Conservation (phyloP, 1,140 invertebrate species). For the Lutraria rhynchaena region DNA sequence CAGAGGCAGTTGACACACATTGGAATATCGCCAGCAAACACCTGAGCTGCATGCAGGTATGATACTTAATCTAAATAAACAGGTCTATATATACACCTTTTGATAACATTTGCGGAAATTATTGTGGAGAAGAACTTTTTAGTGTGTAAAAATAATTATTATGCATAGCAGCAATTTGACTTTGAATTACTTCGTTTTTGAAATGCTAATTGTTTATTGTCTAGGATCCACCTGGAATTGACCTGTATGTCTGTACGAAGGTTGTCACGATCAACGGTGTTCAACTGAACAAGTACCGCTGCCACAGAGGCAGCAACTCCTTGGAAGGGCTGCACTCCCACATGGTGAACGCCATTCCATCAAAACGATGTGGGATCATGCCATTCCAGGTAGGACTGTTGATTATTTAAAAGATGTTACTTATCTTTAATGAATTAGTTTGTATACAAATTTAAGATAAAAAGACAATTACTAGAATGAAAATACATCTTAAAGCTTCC, state of each 20-base stretch:
- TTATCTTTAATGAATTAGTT: too few relatives aligned
- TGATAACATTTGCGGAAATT: too few relatives aligned
- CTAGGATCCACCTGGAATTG: neutral
- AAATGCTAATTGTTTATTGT: neutral
- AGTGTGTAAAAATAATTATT: too few relatives aligned
- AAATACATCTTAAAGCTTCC: too few relatives aligned
- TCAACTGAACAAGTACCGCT: neutral
- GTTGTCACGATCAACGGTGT: neutral
- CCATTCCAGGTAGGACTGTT: neutral
- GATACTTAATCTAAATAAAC: neutral
- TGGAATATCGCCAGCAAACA: conserved; percentile 8
- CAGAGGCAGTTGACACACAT: neutral
- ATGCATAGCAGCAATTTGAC: too few relatives aligned
- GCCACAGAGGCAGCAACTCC: neutral
- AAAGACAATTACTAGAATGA: too few relatives aligned
- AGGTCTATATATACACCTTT: too few relatives aligned
- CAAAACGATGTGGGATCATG: neutral
- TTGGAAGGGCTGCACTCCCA: conserved; percentile 6
- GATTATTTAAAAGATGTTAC: neutral
- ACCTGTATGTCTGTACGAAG: neutral
- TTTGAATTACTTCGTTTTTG: too few relatives aligned
- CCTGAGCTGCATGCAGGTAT: conserved; percentile 7
- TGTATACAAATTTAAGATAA: too few relatives aligned
- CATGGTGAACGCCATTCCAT: conserved; percentile 6
- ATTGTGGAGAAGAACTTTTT: too few relatives aligned